A percentile compares a stretch with the other conserved stretches of the same genome.
Evolutionary conservation across 2,113 vertebrate genomes (phyloP).

Genomic region (Ailuropoda melanoleuca): DNA sequence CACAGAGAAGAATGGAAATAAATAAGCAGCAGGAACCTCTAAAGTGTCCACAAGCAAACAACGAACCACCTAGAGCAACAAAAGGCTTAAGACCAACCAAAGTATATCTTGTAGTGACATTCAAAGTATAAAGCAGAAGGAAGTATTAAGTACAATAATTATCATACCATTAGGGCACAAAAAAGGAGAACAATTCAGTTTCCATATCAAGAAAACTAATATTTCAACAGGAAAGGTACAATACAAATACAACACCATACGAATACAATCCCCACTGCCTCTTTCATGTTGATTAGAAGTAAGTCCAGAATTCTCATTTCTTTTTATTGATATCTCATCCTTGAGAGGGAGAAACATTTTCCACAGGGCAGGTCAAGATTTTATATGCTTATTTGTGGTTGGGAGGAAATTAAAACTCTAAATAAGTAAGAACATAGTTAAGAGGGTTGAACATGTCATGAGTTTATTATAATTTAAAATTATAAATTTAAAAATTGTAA

Average conservation of each 20-base stretch:
- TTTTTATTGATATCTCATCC: constrained; percentile 42
- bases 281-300: constrained; percentile 6
- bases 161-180: background rate
- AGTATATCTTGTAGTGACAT: background rate
- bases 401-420: constrained; percentile 46
- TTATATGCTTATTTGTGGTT: constrained; percentile 33
- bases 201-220: background rate
- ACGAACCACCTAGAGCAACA: background rate
- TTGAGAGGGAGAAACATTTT: constrained; percentile 36
- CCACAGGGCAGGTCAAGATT: constrained; percentile 24
- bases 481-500: constrained; percentile 40
- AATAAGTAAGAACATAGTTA: constrained; percentile 52
- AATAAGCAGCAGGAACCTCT: background rate
- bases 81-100: background rate
- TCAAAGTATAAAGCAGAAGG: background rate
- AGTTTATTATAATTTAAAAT: constrained; percentile 53
- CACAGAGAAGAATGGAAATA: background rate
- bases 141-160: background rate
- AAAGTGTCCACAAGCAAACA: background rate
- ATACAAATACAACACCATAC: background rate
- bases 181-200: background rate
- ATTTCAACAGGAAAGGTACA: constrained; percentile 36
- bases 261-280: background rate
- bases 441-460: constrained; percentile 43
- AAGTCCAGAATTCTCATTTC: constrained; percentile 48